Base-by-base conservation (phyloP, 2,888 invertebrate species). In the Pimpla rufipes region DNA sequence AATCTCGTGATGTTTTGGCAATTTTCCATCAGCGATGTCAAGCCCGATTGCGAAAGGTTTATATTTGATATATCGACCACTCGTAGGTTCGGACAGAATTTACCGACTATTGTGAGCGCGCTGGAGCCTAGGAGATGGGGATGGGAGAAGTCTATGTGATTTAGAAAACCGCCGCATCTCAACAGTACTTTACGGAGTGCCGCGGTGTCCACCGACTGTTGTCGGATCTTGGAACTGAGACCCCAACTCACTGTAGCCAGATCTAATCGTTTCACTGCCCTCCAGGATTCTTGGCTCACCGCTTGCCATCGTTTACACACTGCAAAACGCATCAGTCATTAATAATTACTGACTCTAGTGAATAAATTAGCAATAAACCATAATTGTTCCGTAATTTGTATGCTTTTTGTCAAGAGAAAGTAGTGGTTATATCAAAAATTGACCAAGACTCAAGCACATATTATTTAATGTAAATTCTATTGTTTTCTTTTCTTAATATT, bases 231-330 rank as follows among this genome's bases (percentile, higher is more conserved):
- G 2, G 83, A 47, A 18, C 79, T 74, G 13, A 83, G 83, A 23
- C 89, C 89, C 90, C 91, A 92, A 8, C 85, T 88, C 10, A 77
- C 55, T 2, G 80, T 73, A 0, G 87, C 84, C 2, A 93, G 81
- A 83, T 92, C 90, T 23, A 93, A 68, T 68, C 79, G 88, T 55
- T 91, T 92, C 87, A 93, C 90, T 92, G 94, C 90, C 80, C 93
- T 90, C 89, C 95, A 93, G 87, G 95, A 94, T 85, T 94, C 94
- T 79, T 94, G 93, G 23, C 95, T 92, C 88, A 95, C 92, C 52
- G 85, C 92, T 83, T 94, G 94, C 95, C 95, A 95, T 55, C 93
- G 91, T 90, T 94, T 95, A 86, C 95, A 95, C 79, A 95, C 95
- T 93, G 70, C 2, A 62, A 59, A 79, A 79, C n/a, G n/a, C 5